Evolutionary conservation across 2,888 invertebrate species (phyloP).

Genomic region (Drosophila affinis): DNA sequence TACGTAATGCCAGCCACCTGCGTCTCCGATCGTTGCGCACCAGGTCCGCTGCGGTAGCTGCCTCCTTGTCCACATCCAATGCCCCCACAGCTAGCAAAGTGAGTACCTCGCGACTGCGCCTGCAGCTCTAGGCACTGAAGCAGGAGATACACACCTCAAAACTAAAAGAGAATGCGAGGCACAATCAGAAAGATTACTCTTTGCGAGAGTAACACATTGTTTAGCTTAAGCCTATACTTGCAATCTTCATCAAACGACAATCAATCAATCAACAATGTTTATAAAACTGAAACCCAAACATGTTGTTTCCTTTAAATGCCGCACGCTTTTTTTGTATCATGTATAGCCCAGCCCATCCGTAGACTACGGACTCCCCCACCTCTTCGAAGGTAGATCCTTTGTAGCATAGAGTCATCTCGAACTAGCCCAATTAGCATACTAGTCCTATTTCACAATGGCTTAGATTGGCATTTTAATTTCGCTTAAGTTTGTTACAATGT

Average conservation of each 20-base stretch:
- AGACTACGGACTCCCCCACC: background rate
- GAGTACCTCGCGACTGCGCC: constrained; percentile 62
- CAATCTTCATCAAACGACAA: constrained; percentile 23
- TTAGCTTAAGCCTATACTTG: constrained; percentile 33
- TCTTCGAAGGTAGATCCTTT: background rate
- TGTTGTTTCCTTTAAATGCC: constrained; percentile 56
- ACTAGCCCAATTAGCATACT: background rate
- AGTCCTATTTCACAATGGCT: constrained; percentile 6
- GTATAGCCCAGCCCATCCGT: background rate
- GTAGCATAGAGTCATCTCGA: background rate
- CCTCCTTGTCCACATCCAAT: background rate
- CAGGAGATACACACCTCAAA: constrained; percentile 13
- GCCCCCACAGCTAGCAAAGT: constrained; percentile 57
- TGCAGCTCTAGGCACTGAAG: constrained; percentile 60
- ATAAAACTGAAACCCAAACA: constrained; percentile 41
- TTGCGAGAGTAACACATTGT: constrained; percentile 1
- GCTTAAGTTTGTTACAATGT: constrained; percentile 1
- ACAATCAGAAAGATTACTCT: background rate
- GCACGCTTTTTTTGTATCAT: background rate
- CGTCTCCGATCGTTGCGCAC: constrained; percentile 62
- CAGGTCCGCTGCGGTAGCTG: constrained; percentile 22
- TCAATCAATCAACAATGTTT: constrained; percentile 45
- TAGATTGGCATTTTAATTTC: constrained; percentile 18
- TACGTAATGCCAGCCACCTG: constrained; percentile 28
- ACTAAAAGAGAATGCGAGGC: background rate